Evolutionary conservation across 2,888 invertebrate genomes (phyloP), one percentile per base, ranked within the genome.

Genomic region (Pyrrhosoma nymphula): DNA sequence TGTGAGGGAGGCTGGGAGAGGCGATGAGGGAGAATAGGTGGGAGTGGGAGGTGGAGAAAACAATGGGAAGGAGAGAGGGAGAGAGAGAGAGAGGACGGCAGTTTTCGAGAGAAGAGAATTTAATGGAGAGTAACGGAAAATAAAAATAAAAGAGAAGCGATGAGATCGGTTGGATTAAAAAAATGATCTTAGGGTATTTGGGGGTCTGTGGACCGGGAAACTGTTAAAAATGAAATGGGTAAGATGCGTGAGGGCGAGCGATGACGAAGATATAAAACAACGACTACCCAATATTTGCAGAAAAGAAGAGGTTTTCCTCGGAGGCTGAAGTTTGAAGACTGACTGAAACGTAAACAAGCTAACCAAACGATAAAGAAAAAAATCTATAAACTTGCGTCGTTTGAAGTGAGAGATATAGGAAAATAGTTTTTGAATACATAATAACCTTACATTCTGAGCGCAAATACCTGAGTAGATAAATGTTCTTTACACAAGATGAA

Each of bases 31-130:
- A 60, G 55, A 16, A 30, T 6, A 14, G 30, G n/a, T 23, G 47
- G 47, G 47, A 4, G 8, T 47, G 91, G 60, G 63, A 91, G 91
- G 35, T 63, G 60, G 91, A 35, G 63, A 91, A 91, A 91, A 63
- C 63, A 91, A 91, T 39, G 35, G 60, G 63, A 63, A 8, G 47
- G 8, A 8, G 47, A 47, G 8, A 47, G 8, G 47, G 8, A 8
- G 47, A 47, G 47, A 47, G 47, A 47, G 47, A 8, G 47, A 47
- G 91, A 63, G 63, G 30, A 56, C 3, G 56, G 90, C 30, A 91
- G 63, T 63, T 63, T 60, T 63, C 39, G 47, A 47, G 39, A 91
- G 91, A 35, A 91, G 91, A 35, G 91, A 30, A 63, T 63, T 60
- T 63, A 63, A 91, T 60, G 90, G 90, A 56, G 56, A 47, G 88